Base-by-base conservation (phyloP, 2,797 vertebrate species). In the Urocyon cinereoargenteus region DNA sequence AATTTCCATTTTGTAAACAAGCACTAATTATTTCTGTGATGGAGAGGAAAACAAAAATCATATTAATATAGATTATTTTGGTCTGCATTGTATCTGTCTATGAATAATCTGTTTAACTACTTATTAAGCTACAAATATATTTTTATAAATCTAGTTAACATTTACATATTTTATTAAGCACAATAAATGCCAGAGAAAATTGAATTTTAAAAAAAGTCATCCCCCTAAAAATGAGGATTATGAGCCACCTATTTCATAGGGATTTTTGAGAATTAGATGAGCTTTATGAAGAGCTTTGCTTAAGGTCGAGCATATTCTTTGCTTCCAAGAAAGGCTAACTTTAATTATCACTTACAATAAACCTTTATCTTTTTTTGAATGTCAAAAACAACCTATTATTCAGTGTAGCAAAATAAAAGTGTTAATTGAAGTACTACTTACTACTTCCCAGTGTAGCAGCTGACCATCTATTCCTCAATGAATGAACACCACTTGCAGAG, bases 161-260 rank as follows among this genome's bases (percentile, higher is more conserved):
- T 98, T 98, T 98, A 95, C 92, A 73, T 97, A 96, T 98, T 99
- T 99, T 98, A 98, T 98, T 98, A 98, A 98, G 96, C 83, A 98
- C 91, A 96, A 98, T 98, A 99, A 98, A 98, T 98, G 97, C 97
- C 98, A 98, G 96, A 95, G 92, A 95, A 98, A 98, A 99, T 98
- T 98, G 96, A 98, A 98, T 98, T 98, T 31, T 21, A 49, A 81
- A 51, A 51, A 51, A 53, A 55, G 18, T 45, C 11, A 40, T 15
- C 24, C 7, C n/a, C 31, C 7, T 15, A 2, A 79, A 78, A 96
- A 26, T 64, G 12, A 5, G 21, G 24, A 79, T 55, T 70, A 61
- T 78, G 34, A 93, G 15, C 79, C 5, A 53, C 16, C 6, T 92
- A 15, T 61, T 9, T 45, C 12, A n/a, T 4, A 91, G 31, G 28